phyloP scores from a whole-genome alignment of 1,140 invertebrate species.

The Diachasma alloeum region DNA sequence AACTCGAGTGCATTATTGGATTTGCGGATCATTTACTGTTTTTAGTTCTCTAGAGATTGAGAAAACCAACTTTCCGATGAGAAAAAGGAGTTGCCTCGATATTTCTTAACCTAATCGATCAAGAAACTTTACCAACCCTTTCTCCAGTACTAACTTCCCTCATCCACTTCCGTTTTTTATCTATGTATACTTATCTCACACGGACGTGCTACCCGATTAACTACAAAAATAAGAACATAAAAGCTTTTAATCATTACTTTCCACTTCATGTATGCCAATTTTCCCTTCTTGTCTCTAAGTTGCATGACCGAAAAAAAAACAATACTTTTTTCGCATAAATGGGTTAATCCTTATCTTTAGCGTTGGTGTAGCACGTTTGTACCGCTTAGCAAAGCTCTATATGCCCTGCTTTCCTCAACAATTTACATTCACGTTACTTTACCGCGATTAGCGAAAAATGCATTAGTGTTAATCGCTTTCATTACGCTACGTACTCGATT shows the following conservation, averaged over 20 bases:
- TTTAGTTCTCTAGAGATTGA: not conserved
- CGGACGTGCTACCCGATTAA: not conserved
- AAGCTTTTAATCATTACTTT: not conserved
- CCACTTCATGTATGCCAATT: not conserved
- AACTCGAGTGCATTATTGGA: not conserved
- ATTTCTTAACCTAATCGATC: not conserved
- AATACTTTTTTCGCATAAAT: not conserved
- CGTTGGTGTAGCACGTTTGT: not conserved
- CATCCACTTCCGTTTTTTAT: not conserved
- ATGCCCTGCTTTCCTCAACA: not conserved
- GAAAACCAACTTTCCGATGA: not conserved
- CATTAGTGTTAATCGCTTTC: not conserved
- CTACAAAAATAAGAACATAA: not conserved
- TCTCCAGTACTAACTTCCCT: not conserved
- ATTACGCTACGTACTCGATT: not conserved
- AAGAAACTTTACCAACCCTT: not conserved
- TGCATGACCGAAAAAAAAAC: not conserved
- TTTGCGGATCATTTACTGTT: not conserved
- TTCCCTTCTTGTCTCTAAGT: not conserved
- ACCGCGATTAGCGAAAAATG: not conserved
- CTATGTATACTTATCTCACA: not conserved
- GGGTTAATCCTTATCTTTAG: constrained; percentile 11
- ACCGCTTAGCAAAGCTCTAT: not conserved
- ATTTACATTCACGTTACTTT: not conserved
- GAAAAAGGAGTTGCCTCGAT: not conserved